Conservation (phyloP, 1,140 invertebrate genomes). For the Teleogryllus occipitalis region DNA sequence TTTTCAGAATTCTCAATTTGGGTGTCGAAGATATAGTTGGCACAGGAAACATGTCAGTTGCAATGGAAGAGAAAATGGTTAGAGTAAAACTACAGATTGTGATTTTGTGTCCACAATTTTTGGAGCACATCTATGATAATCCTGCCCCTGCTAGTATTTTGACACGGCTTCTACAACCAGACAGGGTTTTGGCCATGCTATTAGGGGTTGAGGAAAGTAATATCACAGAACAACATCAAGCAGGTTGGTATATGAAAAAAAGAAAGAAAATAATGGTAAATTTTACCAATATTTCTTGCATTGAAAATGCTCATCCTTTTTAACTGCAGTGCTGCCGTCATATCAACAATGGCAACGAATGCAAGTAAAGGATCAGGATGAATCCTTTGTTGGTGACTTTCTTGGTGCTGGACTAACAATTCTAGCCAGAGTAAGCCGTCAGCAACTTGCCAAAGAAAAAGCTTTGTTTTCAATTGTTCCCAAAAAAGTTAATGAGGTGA, state of each 20-base stretch:
- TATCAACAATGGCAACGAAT: constrained; percentile 70
- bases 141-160: constrained; percentile 44
- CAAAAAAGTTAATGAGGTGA: constrained; percentile 70
- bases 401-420: constrained; percentile 66
- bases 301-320: not conserved
- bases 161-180: constrained; percentile 53
- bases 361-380: constrained; percentile 67
- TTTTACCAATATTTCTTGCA: not conserved
- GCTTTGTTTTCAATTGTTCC: constrained; percentile 66
- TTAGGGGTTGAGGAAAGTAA: constrained; percentile 59
- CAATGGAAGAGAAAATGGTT: constrained; percentile 38
- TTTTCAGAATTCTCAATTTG: constrained; percentile 57
- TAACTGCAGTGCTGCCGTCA: constrained; percentile 48
- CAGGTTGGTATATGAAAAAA: constrained; percentile 31
- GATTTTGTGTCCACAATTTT: constrained; percentile 63
- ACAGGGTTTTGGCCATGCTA: constrained; percentile 67
- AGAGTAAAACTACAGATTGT: constrained; percentile 53
- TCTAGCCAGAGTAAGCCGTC: constrained; percentile 52
- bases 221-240: constrained; percentile 50
- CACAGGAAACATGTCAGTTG: constrained; percentile 39
- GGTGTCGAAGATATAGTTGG: constrained; percentile 57
- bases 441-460: constrained; percentile 43
- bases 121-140: constrained; percentile 49
- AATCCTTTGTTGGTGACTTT: constrained; percentile 70
- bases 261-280: not conserved